These are phyloP conservation scores for Carcharodon carcharias DNA, from an alignment of 2,797 vertebrate genomes.

Conservation along the genomic window DNA sequence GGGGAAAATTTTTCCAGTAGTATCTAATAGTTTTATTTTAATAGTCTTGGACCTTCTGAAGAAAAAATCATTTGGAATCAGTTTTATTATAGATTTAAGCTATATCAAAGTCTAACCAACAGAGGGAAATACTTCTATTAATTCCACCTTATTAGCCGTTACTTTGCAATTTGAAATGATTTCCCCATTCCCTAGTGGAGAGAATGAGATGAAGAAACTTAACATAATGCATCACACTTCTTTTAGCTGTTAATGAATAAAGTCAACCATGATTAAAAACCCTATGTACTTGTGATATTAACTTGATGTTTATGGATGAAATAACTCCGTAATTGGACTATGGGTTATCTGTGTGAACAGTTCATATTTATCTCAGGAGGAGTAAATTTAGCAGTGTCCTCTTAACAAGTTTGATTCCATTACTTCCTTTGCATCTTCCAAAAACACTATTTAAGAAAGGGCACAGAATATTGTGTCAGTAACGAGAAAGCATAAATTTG, in stretches of 20 bases:
- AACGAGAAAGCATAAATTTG: background rate
- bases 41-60: background rate
- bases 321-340: background rate
- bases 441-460: background rate
- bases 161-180: background rate
- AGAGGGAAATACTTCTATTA: background rate
- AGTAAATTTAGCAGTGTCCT: background rate
- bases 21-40: background rate
- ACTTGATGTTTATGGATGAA: background rate
- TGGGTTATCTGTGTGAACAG: background rate
- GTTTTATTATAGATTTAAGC: background rate
- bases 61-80: background rate
- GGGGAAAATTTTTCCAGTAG: background rate
- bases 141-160: background rate
- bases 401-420: background rate
- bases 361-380: background rate
- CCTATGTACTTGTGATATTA: background rate
- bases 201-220: background rate
- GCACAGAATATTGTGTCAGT: background rate
- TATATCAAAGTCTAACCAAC: background rate
- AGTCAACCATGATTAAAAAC: background rate
- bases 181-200: background rate
- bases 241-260: background rate
- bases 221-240: background rate
- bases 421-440: background rate